Evolutionary conservation across 2,888 invertebrate genomes (phyloP).

Genomic region (Apodemia mormo): DNA sequence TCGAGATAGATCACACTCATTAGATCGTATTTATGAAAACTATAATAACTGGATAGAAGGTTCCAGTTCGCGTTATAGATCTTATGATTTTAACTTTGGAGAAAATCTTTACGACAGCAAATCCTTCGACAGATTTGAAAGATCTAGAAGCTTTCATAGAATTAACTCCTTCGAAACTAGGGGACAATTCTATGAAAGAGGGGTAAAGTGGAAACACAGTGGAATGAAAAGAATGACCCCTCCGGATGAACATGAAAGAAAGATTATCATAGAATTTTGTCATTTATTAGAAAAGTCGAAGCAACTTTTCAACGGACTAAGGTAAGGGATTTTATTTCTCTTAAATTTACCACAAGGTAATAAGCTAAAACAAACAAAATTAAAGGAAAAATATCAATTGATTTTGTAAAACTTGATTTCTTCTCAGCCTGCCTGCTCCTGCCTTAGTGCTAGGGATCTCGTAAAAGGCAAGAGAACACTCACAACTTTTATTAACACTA

Average conservation of each 20-base stretch:
- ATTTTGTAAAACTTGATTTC: too few relatives aligned
- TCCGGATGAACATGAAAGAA: conserved; percentile 89
- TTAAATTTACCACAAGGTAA: too few relatives aligned
- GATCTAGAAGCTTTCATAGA: background rate
- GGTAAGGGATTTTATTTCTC: conserved; percentile 74
- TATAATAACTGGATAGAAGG: background rate
- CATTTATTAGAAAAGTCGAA: conserved; percentile 98
- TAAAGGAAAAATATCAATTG: too few relatives aligned
- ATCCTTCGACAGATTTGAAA: background rate
- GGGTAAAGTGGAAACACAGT: background rate
- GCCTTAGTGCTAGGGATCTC: too few relatives aligned
- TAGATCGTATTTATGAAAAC: background rate
- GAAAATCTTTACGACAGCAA: background rate
- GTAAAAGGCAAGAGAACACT: too few relatives aligned
- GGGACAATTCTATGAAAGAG: background rate
- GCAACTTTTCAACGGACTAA: conserved; percentile 97
- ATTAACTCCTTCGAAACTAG: background rate
- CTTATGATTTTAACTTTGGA: background rate
- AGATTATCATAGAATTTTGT: conserved; percentile 97
- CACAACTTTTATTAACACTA: too few relatives aligned
- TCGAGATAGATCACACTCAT: background rate
- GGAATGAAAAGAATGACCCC: conserved; percentile 40
- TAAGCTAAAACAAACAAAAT: too few relatives aligned
- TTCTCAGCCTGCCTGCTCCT: too few relatives aligned
- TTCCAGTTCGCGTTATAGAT: background rate